Base-by-base conservation (phyloP, 2,888 invertebrate genomes). In the Buathra laborator region DNA sequence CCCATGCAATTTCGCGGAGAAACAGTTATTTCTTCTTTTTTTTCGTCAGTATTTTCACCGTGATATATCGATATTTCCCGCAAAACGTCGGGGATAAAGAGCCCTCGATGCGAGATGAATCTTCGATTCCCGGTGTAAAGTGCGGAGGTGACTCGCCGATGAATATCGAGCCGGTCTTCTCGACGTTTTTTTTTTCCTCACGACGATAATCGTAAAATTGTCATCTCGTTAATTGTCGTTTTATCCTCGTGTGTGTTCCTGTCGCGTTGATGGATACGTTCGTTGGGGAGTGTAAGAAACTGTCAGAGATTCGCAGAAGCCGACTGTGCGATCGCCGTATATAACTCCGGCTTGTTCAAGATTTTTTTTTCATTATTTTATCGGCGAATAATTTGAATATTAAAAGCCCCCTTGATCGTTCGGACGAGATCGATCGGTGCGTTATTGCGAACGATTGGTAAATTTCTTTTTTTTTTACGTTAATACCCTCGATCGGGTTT, bases 81-180 rank as follows among this genome's bases (percentile, higher is more conserved):
- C 24, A 10, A 48, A 14, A 24, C 7, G 56, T 37, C 37, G 19
- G 19, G 24, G 19, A 56, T 56, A 9, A 24, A 56, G 37, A 37
- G 12, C 12, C 56, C 4, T 24, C 19, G 12, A 24, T 56, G 7
- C 59, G 71, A 67, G 56, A 67, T 67, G 70, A 76, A 81, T 76
- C 44, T 68, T 81, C 77, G 82, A 78, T 67, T 77, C 66, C 56
- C 29, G 43, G 46, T 5, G 14, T 10, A 5, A 10, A 9, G 59
- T 29, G 29, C 14, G 59, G 14, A 16, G 56, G 10, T 24, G 56
- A 59, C 12, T 59, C 24, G 59, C 59, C 59, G 59, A 32, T 0
- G 24, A 24, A 56, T 56, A 59, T 14, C 19, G 59, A 12, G 59
- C 71, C 51, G 48, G 71, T 71, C 71, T 71, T 19, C 14, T 51